Evolutionary conservation across 2,113 vertebrate genomes (phyloP).

Genomic region (Pongo abelii): DNA sequence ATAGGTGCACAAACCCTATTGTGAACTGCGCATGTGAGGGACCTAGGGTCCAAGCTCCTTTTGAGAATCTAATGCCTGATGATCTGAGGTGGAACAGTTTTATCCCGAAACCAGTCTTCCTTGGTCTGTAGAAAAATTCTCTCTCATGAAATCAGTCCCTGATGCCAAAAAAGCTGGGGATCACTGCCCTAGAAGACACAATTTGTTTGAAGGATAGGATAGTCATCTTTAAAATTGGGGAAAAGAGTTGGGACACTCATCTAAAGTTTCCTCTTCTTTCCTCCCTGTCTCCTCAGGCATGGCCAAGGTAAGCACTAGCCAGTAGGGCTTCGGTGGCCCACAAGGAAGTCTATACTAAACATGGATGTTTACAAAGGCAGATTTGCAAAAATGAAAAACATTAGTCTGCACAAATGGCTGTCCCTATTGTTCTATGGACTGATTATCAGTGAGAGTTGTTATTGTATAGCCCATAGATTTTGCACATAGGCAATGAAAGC

Average conservation of each 20-base stretch:
- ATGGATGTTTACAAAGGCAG: background rate
- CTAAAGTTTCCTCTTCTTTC: background rate
- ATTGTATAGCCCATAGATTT: background rate
- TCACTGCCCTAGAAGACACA: background rate
- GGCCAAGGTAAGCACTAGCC: background rate
- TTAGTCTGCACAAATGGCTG: background rate
- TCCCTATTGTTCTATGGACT: background rate
- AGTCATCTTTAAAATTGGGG: background rate
- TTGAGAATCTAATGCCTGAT: too few relatives aligned
- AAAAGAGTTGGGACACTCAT: background rate
- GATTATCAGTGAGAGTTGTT: background rate
- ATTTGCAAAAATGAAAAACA: background rate
- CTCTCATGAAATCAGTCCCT: too few relatives aligned
- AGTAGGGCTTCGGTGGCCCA: background rate
- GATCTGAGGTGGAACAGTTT: too few relatives aligned
- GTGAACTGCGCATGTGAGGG: too few relatives aligned
- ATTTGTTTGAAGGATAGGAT: background rate
- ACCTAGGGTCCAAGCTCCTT: too few relatives aligned
- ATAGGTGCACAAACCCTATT: too few relatives aligned
- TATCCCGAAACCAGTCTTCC: too few relatives aligned
- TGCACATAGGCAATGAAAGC: background rate
- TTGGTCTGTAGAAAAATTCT: too few relatives aligned
- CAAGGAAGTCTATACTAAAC: rapidly evolving
- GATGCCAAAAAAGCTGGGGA: too few relatives aligned
- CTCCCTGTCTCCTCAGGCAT: background rate